Percentiles rank a stretch among this genome's conserved stretches.
Evolutionary conservation across 2,113 vertebrate genomes (phyloP).

Genomic region (Phyllostomus hastatus): DNA sequence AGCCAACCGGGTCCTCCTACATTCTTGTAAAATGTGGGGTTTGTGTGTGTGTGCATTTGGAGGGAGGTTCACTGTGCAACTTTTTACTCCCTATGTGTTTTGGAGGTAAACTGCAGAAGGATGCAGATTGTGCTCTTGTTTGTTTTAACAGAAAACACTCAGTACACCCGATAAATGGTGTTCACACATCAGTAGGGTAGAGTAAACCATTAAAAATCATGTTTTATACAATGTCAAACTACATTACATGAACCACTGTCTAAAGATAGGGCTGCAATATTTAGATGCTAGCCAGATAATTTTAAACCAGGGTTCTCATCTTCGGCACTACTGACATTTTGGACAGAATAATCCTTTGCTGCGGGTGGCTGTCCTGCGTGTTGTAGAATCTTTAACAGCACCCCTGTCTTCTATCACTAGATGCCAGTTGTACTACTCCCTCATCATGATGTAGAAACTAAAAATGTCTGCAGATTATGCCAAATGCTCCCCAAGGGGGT

Average conservation of each 20-base stretch:
- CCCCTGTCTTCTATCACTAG: neutral
- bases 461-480: neutral
- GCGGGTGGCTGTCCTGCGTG: too few species aligned
- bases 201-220: neutral
- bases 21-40: constrained; percentile 57
- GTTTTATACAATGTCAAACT: neutral
- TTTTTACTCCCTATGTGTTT: neutral
- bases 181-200: neutral
- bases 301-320: neutral
- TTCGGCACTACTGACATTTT: neutral
- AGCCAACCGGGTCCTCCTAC: constrained; percentile 65
- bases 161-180: neutral
- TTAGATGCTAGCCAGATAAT: neutral
- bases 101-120: neutral
- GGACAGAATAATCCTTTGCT: neutral
- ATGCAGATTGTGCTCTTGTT: neutral
- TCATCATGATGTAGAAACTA: neutral
- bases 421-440: neutral
- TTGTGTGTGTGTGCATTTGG: neutral
- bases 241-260: neutral
- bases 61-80: neutral
- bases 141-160: neutral
- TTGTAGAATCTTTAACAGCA: neutral
- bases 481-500: neutral
- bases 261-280: neutral